phyloP scores from a whole-genome alignment of 1,140 invertebrate species.

The Chrysopa pallens region DNA sequence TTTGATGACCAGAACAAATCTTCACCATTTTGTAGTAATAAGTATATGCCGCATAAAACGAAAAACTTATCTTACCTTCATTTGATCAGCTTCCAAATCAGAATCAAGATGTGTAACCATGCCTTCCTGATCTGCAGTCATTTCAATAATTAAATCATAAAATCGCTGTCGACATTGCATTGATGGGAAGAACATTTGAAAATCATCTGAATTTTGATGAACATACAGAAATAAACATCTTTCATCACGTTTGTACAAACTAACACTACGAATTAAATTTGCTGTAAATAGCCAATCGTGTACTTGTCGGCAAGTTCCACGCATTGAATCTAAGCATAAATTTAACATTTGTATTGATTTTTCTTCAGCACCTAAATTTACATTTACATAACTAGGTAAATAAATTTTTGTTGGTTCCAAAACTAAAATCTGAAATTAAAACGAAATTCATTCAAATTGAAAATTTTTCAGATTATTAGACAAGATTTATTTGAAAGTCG shows the following conservation, averaged over 20 bases:
- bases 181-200: conserved; percentile 96
- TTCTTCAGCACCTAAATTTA: conserved; percentile 84
- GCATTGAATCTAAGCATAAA: conserved; percentile 59
- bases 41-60: too few relatives aligned
- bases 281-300: conserved; percentile 90
- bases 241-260: conserved; percentile 89
- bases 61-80: conserved; percentile 47
- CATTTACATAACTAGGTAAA: conserved; percentile 88
- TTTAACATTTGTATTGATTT: conserved; percentile 79
- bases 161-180: conserved; percentile 65
- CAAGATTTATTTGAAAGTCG: too few relatives aligned
- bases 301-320: conserved; percentile 59
- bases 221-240: conserved; percentile 94
- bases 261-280: conserved; percentile 81
- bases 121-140: conserved; percentile 72
- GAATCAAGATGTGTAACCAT: conserved; percentile 67
- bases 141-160: conserved; percentile 60
- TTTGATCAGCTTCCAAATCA: conserved; percentile 45
- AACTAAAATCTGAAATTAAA: conserved; percentile 51
- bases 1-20: too few relatives aligned
- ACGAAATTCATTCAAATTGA: conserved; percentile 5
- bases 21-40: too few relatives aligned
- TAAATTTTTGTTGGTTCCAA: conserved; percentile 84
- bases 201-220: conserved; percentile 94
- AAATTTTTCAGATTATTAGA: conserved; percentile 10